These are phyloP conservation scores for Sebastes schlegelii DNA, from an alignment of 2,113 vertebrate genomes.

Conservation along the genomic window DNA sequence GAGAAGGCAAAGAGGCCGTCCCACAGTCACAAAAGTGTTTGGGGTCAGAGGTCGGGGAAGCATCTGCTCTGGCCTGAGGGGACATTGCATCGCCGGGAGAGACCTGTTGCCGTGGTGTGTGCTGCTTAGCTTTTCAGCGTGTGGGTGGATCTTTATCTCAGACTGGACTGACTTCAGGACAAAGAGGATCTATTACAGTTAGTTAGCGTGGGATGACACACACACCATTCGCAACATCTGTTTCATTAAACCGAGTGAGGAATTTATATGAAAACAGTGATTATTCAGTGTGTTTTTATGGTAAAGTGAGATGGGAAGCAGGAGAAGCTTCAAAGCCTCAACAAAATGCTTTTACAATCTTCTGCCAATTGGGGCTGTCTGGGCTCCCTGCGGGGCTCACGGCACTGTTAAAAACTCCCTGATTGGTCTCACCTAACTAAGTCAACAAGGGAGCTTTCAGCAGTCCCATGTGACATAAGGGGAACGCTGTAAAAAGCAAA, in stretches of 20 bases:
- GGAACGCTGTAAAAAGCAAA: conserved; percentile 58
- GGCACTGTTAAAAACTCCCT: conserved; percentile 61
- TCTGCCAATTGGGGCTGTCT: conserved; percentile 66
- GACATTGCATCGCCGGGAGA: conserved; percentile 77
- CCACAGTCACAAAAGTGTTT: conserved; percentile 85
- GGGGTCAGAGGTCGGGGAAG: conserved; percentile 81
- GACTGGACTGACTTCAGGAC: conserved; percentile 66
- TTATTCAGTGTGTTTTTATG: conserved; percentile 23
- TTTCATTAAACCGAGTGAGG: conserved; percentile 8
- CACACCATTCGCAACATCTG: conserved; percentile 2
- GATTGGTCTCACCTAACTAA: conserved; percentile 61
- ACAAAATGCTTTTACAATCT: conserved; percentile 63
- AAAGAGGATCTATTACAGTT: conserved; percentile 75
- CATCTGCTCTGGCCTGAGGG: conserved; percentile 84
- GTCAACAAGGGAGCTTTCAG: conserved; percentile 65
- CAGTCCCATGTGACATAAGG: conserved; percentile 61
- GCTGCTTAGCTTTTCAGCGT: conserved; percentile 67
- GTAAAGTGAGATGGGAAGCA: conserved; percentile 31
- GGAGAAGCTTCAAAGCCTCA: conserved; percentile 65
- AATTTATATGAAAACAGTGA: conserved; percentile 19
- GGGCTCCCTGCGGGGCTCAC: conserved; percentile 53
- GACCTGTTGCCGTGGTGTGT: conserved; percentile 84
- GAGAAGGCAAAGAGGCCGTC: conserved; percentile 76
- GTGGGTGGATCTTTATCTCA: conserved; percentile 76
- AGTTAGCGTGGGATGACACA: conserved; percentile 48